Base-by-base conservation (phyloP, 2,797 vertebrate species). In the Esox masquinongy region DNA sequence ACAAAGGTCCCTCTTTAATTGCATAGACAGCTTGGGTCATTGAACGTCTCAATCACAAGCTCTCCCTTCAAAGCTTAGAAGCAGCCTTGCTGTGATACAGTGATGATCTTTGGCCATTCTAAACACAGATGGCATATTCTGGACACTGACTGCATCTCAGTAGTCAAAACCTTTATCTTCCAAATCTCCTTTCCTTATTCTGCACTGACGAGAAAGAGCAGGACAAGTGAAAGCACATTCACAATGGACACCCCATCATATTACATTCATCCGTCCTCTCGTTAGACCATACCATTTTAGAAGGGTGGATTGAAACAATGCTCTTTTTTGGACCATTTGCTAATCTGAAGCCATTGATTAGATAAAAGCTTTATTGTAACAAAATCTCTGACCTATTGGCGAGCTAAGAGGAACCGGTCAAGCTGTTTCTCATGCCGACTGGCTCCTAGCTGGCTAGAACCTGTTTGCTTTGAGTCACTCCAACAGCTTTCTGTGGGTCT, bases 381-480 rank as follows among this genome's bases (percentile, higher is more conserved):
- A 17, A 8, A 19, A 29, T 66, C 43, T 43, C 24, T 50, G n/a
- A 43, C 67, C 67, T 51, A 26, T 50, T 70, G 49, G 26, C 29
- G 69, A 31, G 16, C 69, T 50, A 16, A 49, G 43, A 29, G 70
- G 12, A 36, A 50, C 51, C 51, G 15, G 59, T 53, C 56, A 26
- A 49, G 24, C 19, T 22, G 56, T 61, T 61, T 61, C 56, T 24
- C 56, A 61, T 24, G n/a, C 11, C 3, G 59, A 15, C 71, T 34
- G 24, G 59, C 15, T 26, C 39, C 72, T n/a, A 36, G 36, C 56
- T 49, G 72, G 39, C 72, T 73, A 31, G 17, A 64, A 66, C 39
- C 71, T 73, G 53, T 73, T 73, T 39, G 7, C 71, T 73, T 73
- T 34, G 56, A 19, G 53, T 22, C 53, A 39, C 16, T 34, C 71